These are phyloP conservation scores for Thaleichthys pacificus DNA, from an alignment of 2,797 vertebrate species.

Conservation along the genomic window DNA sequence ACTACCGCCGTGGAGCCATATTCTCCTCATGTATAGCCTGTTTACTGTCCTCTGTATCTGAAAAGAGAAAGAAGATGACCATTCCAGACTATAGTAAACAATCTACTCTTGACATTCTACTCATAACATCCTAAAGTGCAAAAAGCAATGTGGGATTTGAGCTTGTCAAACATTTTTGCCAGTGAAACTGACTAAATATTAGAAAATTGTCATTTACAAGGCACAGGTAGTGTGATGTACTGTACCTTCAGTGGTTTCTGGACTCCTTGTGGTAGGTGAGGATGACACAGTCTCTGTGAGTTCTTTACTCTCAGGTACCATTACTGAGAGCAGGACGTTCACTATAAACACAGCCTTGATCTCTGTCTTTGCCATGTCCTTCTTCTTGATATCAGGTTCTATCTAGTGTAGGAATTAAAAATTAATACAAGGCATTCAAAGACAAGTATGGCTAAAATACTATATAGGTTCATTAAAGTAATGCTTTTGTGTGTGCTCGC, in stretches of 20 bases:
- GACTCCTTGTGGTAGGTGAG: neutral
- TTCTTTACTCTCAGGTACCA: slow-evolving; percentile 22
- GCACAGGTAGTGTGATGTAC: neutral
- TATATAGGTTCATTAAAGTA: too few relatives aligned
- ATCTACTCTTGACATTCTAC: neutral
- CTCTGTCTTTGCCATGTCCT: slow-evolving; percentile 28
- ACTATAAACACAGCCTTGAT: slow-evolving; percentile 64
- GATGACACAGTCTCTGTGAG: neutral
- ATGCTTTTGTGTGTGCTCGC: too few relatives aligned
- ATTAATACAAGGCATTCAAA: neutral
- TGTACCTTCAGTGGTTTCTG: neutral
- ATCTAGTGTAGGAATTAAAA: neutral
- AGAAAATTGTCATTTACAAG: too few relatives aligned
- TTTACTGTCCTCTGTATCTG: neutral
- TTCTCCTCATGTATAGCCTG: neutral
- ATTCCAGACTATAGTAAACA: neutral
- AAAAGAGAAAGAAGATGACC: neutral
- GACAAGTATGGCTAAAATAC: too few relatives aligned
- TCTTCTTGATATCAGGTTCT: neutral
- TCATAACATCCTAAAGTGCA: neutral
- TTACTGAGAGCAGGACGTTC: slow-evolving; percentile 43
- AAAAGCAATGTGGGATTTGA: too few relatives aligned
- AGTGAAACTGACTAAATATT: too few relatives aligned
- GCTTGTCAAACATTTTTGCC: too few relatives aligned
- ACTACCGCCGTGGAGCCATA: neutral